phyloP scores from a whole-genome alignment of 2,113 vertebrate genomes.

The Nycticorax nycticorax region DNA sequence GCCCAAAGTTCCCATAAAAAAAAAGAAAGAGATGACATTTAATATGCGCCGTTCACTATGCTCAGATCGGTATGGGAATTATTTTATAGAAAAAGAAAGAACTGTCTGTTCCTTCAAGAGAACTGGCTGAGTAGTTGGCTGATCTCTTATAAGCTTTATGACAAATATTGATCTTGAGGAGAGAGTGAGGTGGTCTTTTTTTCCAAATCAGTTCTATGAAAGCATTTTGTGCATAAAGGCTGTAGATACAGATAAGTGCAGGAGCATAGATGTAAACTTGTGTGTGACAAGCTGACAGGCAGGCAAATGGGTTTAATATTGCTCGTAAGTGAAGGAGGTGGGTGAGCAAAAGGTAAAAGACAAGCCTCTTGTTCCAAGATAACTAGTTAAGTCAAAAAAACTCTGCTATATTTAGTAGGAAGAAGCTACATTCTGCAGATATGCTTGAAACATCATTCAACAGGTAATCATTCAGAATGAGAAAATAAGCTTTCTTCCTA shows the following conservation, averaged over 20 bases:
- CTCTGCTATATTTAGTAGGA: background rate
- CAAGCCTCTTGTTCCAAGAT: background rate
- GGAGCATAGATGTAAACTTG: background rate
- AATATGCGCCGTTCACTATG: background rate
- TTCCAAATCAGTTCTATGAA: background rate
- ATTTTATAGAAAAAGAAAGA: background rate
- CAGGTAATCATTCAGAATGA: background rate
- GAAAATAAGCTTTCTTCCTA: background rate
- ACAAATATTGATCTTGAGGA: conserved; percentile 1
- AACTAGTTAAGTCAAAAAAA: background rate
- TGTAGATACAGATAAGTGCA: background rate
- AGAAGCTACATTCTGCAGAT: background rate
- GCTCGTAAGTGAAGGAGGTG: background rate
- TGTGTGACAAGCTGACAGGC: conserved; percentile 4
- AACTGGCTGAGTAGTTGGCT: background rate
- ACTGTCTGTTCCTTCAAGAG: background rate
- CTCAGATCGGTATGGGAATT: background rate
- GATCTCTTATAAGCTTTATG: background rate
- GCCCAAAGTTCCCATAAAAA: background rate
- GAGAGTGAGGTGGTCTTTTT: background rate
- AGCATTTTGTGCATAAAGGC: background rate
- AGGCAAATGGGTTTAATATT: conserved; percentile 8
- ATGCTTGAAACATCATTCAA: background rate
- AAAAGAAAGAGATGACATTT: background rate
- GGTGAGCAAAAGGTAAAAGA: conserved; percentile 2